Conservation (phyloP, 2,113 vertebrate genomes). For the Oreotrochilus melanogaster region DNA sequence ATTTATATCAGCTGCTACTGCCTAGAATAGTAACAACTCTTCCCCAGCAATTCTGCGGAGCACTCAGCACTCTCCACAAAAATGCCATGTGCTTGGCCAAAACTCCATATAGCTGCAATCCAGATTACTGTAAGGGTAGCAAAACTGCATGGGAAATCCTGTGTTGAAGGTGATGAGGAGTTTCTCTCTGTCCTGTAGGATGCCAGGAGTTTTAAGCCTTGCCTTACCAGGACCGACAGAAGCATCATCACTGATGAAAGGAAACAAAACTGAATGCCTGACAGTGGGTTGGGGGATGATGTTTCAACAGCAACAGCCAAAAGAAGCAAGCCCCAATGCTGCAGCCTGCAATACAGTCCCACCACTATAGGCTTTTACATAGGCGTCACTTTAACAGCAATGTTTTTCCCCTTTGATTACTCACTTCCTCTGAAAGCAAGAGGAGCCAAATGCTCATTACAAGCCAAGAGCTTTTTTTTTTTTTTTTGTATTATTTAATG, state of each 20-base stretch:
- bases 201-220: background rate
- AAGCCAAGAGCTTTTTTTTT: slow-evolving; percentile 53
- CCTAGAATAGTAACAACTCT: slow-evolving; percentile 33
- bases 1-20: slow-evolving; percentile 54
- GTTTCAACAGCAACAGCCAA: background rate
- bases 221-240: background rate
- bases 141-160: background rate
- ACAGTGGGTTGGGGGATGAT: background rate
- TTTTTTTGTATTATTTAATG: slow-evolving; percentile 50
- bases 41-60: background rate
- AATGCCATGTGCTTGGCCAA: background rate
- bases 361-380: background rate
- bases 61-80: background rate
- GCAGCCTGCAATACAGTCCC: background rate
- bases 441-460: slow-evolving; percentile 58
- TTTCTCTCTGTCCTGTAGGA: background rate
- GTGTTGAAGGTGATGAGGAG: background rate
- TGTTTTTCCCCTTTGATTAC: slow-evolving; percentile 51
- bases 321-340: background rate
- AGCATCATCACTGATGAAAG: background rate
- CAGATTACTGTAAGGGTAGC: background rate
- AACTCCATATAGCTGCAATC: background rate
- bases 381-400: background rate
- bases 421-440: slow-evolving; percentile 60
- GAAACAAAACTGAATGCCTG: background rate